Conservation (phyloP, 2,113 vertebrate genomes). For the Suricata suricatta region DNA sequence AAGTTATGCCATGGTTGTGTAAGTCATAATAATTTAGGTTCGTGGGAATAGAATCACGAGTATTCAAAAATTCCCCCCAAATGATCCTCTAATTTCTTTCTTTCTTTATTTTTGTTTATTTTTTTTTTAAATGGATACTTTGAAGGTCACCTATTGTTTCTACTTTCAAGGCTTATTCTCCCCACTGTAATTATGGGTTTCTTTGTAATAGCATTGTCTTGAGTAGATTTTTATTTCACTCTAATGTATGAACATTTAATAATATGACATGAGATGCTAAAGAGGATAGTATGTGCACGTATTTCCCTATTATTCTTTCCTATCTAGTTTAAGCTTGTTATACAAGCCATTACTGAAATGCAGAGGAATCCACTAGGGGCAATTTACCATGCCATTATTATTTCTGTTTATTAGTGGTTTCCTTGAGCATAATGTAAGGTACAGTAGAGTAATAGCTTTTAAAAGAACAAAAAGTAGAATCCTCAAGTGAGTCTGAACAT, state of each 20-base stretch:
- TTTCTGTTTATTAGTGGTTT: slow-evolving; percentile 77
- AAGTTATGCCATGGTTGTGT: neutral
- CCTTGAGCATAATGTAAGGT: slow-evolving; percentile 62
- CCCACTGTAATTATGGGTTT: neutral
- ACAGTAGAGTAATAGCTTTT: slow-evolving; percentile 66
- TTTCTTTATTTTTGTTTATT: neutral
- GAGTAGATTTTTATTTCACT: neutral
- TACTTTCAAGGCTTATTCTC: neutral
- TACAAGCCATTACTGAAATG: slow-evolving; percentile 64
- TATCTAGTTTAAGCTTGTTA: slow-evolving; percentile 68
- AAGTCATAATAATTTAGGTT: neutral
- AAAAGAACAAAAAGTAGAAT: slow-evolving; percentile 71
- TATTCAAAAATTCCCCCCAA: neutral
- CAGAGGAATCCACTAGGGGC: slow-evolving; percentile 60
- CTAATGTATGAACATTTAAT: slow-evolving; percentile 53
- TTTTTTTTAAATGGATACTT: neutral
- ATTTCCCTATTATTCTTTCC: slow-evolving; percentile 57
- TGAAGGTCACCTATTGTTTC: neutral
- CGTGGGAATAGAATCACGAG: neutral
- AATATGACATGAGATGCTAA: slow-evolving; percentile 61
- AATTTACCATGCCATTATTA: slow-evolving; percentile 74
- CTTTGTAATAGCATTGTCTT: neutral
- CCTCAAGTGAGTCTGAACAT: neutral
- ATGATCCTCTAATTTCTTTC: neutral
- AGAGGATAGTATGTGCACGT: neutral